phyloP scores from a whole-genome alignment of 2,888 invertebrate species.

The Lasioglossum morio region DNA sequence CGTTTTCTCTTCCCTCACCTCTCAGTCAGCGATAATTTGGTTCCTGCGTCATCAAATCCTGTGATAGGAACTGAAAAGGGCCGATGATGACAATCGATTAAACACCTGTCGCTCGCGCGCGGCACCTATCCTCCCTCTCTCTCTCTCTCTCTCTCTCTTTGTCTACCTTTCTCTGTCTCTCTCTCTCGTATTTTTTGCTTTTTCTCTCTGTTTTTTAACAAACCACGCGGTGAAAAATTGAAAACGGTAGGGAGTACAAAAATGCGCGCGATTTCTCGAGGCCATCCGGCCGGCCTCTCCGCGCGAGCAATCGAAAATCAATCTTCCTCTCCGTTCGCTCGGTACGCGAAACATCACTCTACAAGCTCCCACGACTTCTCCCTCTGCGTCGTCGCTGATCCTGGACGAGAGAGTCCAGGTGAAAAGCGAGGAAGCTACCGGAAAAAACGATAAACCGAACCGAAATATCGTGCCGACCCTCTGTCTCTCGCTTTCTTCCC shows the following conservation, averaged over 20 bases:
- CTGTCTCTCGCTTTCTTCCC: constrained; percentile 13
- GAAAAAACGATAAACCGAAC: not conserved
- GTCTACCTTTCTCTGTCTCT: not conserved
- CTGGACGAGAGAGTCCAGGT: not conserved
- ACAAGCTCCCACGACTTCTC: not conserved
- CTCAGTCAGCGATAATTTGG: not conserved
- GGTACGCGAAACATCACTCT: not conserved
- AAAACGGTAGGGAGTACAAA: constrained; percentile 77
- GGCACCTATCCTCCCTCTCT: constrained; percentile 23
- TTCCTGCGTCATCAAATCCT: constrained; percentile 42
- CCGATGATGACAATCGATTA: constrained; percentile 41
- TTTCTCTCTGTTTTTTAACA: constrained; percentile 19
- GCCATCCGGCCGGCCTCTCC: not conserved
- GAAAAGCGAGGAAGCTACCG: constrained; percentile 9
- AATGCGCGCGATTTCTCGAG: constrained; percentile 25
- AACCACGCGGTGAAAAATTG: constrained; percentile 69
- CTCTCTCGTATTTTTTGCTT: not conserved
- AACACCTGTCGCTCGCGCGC: constrained; percentile 24
- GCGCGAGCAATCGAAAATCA: constrained; percentile 8
- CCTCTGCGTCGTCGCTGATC: not conserved
- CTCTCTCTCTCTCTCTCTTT: not conserved
- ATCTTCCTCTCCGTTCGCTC: not conserved
- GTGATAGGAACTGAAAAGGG: constrained; percentile 62
- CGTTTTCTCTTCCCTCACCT: constrained; percentile 1
- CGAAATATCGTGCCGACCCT: not conserved